phyloP scores from a whole-genome alignment of 2,888 invertebrate genomes.

The Sipha maydis region DNA sequence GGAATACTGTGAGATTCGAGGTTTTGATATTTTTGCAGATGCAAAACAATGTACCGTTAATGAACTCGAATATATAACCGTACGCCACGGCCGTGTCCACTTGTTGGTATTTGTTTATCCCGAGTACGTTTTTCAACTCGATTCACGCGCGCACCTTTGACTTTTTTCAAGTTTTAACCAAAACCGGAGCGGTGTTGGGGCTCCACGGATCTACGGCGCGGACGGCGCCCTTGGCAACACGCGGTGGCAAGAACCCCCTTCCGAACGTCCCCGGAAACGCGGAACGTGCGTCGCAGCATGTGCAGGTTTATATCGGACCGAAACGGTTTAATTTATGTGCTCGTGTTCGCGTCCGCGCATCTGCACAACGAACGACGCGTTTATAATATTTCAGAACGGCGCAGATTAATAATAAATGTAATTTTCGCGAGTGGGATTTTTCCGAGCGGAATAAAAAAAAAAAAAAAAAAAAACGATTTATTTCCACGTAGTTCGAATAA shows the following conservation, averaged over 20 bases:
- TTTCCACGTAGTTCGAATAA: neutral
- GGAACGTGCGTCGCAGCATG: too few relatives aligned
- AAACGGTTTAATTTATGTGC: conserved; percentile 1
- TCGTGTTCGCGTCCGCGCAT: neutral
- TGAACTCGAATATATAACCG: neutral
- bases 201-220: neutral
- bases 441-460: too few relatives aligned
- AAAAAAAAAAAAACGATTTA: neutral
- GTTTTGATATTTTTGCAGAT: neutral
- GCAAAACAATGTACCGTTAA: too few relatives aligned
- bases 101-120: too few relatives aligned
- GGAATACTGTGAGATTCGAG: neutral
- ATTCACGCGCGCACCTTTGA: neutral
- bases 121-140: neutral
- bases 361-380: neutral
- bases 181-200: neutral
- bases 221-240: neutral
- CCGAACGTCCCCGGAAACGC: neutral
- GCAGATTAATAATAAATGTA: neutral
- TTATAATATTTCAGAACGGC: neutral
- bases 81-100: neutral
- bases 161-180: neutral
- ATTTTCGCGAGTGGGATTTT: neutral
- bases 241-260: neutral
- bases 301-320: too few relatives aligned